A percentile compares a stretch with the other conserved stretches of the same genome.
Evolutionary conservation across 2,797 vertebrate species (phyloP).

Genomic region (Coreius guichenoti): DNA sequence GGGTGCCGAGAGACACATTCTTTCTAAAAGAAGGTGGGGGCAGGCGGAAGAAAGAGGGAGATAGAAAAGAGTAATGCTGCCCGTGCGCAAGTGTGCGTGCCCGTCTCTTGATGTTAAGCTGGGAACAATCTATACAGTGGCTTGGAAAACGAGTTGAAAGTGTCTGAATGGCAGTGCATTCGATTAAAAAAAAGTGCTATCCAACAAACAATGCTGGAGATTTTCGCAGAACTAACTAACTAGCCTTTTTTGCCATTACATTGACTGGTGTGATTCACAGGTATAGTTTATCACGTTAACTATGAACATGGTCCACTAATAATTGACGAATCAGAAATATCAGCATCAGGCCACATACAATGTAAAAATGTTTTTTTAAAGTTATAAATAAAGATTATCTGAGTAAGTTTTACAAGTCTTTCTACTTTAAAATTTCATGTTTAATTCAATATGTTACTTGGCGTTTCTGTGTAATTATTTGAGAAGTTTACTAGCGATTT

Average conservation of each 20-base stretch:
- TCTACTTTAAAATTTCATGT: no score
- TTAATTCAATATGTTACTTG: no score
- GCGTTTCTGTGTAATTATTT: background rate
- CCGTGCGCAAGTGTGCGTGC: constrained; percentile 68
- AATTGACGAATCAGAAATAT: background rate
- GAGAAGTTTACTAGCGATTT: background rate
- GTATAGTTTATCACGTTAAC: background rate
- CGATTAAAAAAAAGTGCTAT: background rate
- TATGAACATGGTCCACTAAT: background rate
- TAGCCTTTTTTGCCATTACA: background rate
- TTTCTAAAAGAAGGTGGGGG: constrained; percentile 68
- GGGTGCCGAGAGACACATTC: constrained; percentile 79
- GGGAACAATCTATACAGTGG: constrained; percentile 18
- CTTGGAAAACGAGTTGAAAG: background rate
- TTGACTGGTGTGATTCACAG: background rate
- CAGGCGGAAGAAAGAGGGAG: constrained; percentile 50
- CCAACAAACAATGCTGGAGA: background rate
- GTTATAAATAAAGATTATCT: no score
- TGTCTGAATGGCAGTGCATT: background rate
- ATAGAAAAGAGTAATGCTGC: constrained; percentile 58
- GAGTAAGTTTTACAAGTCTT: no score
- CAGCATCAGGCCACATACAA: background rate
- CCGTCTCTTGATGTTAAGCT: constrained; percentile 5
- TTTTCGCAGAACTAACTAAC: background rate
- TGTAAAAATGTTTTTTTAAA: no score